phyloP scores from a whole-genome alignment of 2,888 invertebrate genomes.

The Allophyes oxyacanthae region DNA sequence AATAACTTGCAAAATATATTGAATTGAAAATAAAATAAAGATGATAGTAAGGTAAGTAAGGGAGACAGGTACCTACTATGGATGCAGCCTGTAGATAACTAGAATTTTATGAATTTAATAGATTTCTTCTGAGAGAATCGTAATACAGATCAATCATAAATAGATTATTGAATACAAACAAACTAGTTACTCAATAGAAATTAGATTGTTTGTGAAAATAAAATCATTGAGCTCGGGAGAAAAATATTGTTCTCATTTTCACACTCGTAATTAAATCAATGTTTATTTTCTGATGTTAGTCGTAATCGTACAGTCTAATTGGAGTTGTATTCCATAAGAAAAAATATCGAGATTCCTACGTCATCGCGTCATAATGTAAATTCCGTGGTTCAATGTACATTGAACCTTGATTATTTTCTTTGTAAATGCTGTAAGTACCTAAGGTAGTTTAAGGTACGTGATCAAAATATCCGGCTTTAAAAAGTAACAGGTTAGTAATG shows the following conservation, averaged over 20 bases:
- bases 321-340: conserved; percentile 18
- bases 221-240: too few species aligned
- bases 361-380: conserved; percentile 10
- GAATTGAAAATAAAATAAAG: too few species aligned
- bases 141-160: too few species aligned
- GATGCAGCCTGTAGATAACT: too few species aligned
- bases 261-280: too few species aligned
- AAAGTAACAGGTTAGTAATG: conserved; percentile 25
- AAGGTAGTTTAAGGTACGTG: conserved; percentile 17
- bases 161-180: too few species aligned
- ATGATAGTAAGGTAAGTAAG: too few species aligned
- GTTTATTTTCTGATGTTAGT: conserved; percentile 4
- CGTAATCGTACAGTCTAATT: conserved; percentile 16
- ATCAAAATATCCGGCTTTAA: conserved; percentile 44
- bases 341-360: neutral
- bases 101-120: too few species aligned
- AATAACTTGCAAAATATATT: neutral
- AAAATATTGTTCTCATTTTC: too few species aligned
- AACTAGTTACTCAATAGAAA: too few species aligned
- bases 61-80: neutral
- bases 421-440: neutral
- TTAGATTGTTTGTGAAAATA: too few species aligned
- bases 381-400: conserved; percentile 27
- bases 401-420: conserved; percentile 8
- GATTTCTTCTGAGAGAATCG: too few species aligned